These are phyloP conservation scores for Spizaetus ornatus DNA, from an alignment of 2,113 vertebrate genomes.

Conservation along the genomic window DNA sequence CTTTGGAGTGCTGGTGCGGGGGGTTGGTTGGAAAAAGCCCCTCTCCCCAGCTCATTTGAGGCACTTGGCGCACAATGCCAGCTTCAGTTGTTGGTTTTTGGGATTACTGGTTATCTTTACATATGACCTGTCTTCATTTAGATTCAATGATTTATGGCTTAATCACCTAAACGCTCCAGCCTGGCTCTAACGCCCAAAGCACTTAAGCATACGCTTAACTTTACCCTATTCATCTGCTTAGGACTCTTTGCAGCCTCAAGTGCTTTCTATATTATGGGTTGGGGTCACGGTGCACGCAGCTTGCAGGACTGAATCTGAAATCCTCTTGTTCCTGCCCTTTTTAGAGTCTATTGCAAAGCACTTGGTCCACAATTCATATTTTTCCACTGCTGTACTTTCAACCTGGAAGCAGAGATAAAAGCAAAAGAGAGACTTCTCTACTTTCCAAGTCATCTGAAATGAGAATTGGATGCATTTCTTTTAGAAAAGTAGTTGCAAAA, in stretches of 20 bases:
- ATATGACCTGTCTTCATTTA: not conserved
- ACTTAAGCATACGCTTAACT: constrained; percentile 12
- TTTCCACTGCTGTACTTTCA: not conserved
- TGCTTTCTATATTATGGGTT: not conserved
- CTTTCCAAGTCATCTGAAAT: not conserved
- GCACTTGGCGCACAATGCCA: not conserved
- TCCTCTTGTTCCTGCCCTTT: not conserved
- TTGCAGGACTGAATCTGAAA: not conserved
- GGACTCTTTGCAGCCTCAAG: constrained; percentile 3
- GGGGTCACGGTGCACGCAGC: not conserved
- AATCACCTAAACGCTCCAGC: not conserved
- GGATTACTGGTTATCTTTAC: not conserved
- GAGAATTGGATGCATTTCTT: not conserved
- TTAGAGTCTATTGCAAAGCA: not conserved
- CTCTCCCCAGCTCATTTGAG: not conserved
- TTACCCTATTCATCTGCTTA: not conserved
- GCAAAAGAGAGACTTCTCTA: not conserved
- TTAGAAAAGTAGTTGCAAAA: not conserved
- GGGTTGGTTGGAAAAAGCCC: not conserved
- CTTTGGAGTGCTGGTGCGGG: not conserved
- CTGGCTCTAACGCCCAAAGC: not conserved
- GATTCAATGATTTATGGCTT: constrained; percentile 8
- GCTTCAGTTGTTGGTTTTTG: not conserved
- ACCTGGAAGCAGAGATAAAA: not conserved
- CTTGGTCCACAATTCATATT: not conserved